Evolutionary conservation across 2,113 vertebrate genomes (phyloP), one percentile per base, ranked within the genome.

Genomic region (Caranx melampygus): DNA sequence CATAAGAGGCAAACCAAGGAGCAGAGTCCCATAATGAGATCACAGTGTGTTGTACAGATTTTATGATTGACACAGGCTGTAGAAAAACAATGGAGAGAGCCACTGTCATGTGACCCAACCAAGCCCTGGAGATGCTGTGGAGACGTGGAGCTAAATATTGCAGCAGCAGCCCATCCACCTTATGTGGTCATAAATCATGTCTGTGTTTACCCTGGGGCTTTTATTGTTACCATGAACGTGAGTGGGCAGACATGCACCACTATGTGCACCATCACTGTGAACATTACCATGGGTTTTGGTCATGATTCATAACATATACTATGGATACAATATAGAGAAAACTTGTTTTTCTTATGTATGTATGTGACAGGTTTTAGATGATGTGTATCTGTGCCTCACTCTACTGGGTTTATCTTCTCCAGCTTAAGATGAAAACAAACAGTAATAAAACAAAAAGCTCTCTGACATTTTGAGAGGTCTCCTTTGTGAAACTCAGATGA

Each of bases 11-110:
- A n/a, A 65, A 81, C 67, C 40, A 42, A 42, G 70, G 60, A 81
- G 64, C 20, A 26, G 6, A 68, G 72, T 44, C 15, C 40, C 63
- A 26, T 81, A 82, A 87, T 84, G 61, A 76, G 31, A 86, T 84
- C 68, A 73, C 35, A 82, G 83, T 5, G 0, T 37, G 67, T 37
- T 61, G 78, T 58, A 68, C 34, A 26, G 81, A 67, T 49, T 72
- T 61, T 55, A 13, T 67, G 45, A 74, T 15, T 52, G 51, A 79
- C 55, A 65, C 35, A 60, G 18, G 65, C 9, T 31, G 15, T 21
- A 60, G 21, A 54, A 52, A 52, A 79, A 72, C 58, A 73, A 45
- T 4, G 47, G 42, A 58, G 21, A 11, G 61, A 75, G 64, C 2
- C 0, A 42, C 47, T 40, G 0, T 55, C 35, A 76, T 59, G 59